Base-by-base conservation (phyloP, 2,888 invertebrate species). In the Eudemis profundana region DNA sequence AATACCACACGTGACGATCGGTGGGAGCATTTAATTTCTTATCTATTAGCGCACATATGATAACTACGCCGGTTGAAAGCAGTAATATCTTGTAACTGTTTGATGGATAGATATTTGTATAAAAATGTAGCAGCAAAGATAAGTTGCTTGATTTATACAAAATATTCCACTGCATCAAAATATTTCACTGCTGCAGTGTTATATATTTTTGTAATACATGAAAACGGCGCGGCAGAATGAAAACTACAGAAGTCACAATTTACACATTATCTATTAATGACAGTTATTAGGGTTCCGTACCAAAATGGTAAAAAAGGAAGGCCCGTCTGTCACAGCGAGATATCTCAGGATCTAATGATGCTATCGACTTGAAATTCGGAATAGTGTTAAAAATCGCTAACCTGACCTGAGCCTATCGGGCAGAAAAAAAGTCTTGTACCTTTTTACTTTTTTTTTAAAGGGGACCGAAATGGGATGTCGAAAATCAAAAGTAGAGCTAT, bases 41-140 rank as follows among this genome's bases (percentile, higher is more conserved):
- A 90, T 89, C 90, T 82, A 83, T 88, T 88, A 87, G 77, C 86
- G 78, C 73, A 77, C 71, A 70, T 69, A 71, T 75, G 89, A 90
- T 90, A 90, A 90, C 75, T 68, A 69, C 63, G 69, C 78, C 77
- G 74, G 85, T 78, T 82, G 59, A 59, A 81, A 83, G 84, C 82
- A 76, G 86, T 80, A 83, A 69, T 33, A 78, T 74, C 78, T 74
- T 75, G 76, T 79, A 76, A 36, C 71, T 75, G 73, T 73, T 73
- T 76, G 71, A 65, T 53, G 12, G 29, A 40, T 60, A 23, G 38
- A 46, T 60, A 29, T 47, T 46, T 46, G 40, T 46, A 51, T 15
- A 44, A 56, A 61, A 66, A 66, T 59, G 44, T 51, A 62, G 36
- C 33, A 21, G n/a, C 42, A 23, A 14, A 51, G 61, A 68, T 68